Evolutionary conservation across 1,140 invertebrate genomes (phyloP), one percentile per base, ranked within the genome.

Genomic region (Spodoptera litura): DNA sequence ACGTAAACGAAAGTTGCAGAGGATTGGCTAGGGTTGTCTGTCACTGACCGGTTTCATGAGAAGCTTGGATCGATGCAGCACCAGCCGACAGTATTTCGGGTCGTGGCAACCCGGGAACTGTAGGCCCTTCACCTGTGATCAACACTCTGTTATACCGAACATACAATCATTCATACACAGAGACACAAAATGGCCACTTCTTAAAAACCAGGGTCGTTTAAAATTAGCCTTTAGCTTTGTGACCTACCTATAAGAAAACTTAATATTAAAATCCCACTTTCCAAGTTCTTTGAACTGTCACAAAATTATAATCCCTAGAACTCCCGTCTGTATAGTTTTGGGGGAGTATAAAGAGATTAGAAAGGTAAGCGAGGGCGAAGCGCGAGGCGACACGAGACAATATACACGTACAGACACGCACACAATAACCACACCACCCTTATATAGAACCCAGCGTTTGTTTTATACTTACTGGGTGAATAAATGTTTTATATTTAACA

Each of bases 101-200:
- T 99, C 98, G 95, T 98, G 97, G 95, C 98, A 98, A 94, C 98
- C 98, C 93, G 98, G 98, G 95, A 98, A 98, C 96, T 97, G 97
- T 92, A 98, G 96, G 95, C 98, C 98, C 96, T 99, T 99, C 95
- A 98, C 97, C 98, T 99, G 97, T 95, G 94, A 87, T 81, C 89
- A 94, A 92, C 87, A 90, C 87, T 89, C 78, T 53, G 87, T 92
- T 88, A 92, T 87, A 83, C 80, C 81, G 73, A 77, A 82, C 35
- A 80, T 80, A 85, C 85, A 84, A 82, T 80, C 83, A 84, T 78
- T 85, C 77, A 82, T 15, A 80, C 82, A 81, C 78, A 80, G 52
- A 35, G 52, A 61, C 31, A 70, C 49, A 53, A 53, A 59, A 80
- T 64, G 25, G 25, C 44, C 66, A 70, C 73, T 58, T 53, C 52